phyloP scores from a whole-genome alignment of 2,888 invertebrate genomes.

The Tuberolachnus salignus region DNA sequence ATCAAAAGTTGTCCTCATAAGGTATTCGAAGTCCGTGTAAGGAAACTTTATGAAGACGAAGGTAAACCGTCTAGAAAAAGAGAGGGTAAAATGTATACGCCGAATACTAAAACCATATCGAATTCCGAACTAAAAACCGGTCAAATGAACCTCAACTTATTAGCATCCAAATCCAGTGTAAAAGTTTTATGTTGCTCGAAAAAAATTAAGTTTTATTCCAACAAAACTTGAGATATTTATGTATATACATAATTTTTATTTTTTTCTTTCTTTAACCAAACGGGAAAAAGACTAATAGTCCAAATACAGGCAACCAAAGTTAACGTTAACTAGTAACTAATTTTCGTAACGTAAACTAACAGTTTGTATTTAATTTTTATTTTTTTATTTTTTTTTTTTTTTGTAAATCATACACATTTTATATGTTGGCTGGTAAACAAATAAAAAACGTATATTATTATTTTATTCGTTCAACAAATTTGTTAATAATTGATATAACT shows the following conservation, averaged over 20 bases:
- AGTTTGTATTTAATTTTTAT: slow-evolving; percentile 25
- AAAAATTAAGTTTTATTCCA: slow-evolving; percentile 44
- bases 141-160: slow-evolving; percentile 55
- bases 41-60: slow-evolving; percentile 52
- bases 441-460: not conserved
- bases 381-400: slow-evolving; percentile 9
- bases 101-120: slow-evolving; percentile 54
- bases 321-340: slow-evolving; percentile 29
- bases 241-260: slow-evolving; percentile 12
- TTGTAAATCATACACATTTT: not conserved
- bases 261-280: slow-evolving; percentile 8
- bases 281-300: slow-evolving; percentile 30
- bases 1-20: slow-evolving; percentile 56
- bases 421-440: not conserved
- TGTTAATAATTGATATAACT: too few species aligned
- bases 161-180: slow-evolving; percentile 49
- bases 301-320: slow-evolving; percentile 34
- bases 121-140: slow-evolving; percentile 49
- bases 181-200: slow-evolving; percentile 42
- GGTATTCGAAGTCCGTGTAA: slow-evolving; percentile 50
- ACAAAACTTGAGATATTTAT: slow-evolving; percentile 48
- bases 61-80: slow-evolving; percentile 53
- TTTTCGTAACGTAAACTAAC: slow-evolving; percentile 44
- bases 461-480: not conserved
- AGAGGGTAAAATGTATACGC: slow-evolving; percentile 32